Base-by-base conservation (phyloP, 92 coral and sea anemone genomes). In the Paramuricea clavata region DNA sequence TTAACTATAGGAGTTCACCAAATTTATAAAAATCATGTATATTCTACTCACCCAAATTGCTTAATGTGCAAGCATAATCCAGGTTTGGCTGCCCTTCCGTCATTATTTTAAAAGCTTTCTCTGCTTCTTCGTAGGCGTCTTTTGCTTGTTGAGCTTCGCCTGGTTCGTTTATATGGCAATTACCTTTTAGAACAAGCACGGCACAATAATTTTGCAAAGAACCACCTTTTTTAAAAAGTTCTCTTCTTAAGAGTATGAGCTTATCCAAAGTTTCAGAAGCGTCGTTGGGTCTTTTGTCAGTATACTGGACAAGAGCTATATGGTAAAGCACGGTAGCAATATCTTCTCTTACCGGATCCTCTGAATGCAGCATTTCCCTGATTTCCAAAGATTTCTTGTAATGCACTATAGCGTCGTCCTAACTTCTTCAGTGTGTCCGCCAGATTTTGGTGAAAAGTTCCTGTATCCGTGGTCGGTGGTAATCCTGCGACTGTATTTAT, bases 381-480 rank as follows among this genome's bases (percentile, higher is more conserved):
- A 75, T 75, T 75, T 75, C 81, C 39, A 75, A 43, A 26, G 81
- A 75, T 49, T 75, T 77, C 69, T 77, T 54, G 83, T 77, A 77
- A 56, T 77, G 83, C 9, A 50, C 8, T 15, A 56, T 0, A 22
- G 83, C 68, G 12, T 77, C 69, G 59, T 32, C 83, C 83, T 30
- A 77, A 33, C 47, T 25, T 77, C 32, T 54, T 77, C 28, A 50
- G 34, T 22, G 49, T 31, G 31, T 77, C 83, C 25, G 83, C 83
- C 3, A 9, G 27, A 77, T 77, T 56, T 50, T 77, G 83, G 44
- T 52, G 49, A 31, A 77, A 77, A 3, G 25, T 75, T 25, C 64
- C 81, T 11, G 81, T 75, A 47, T 44, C 81, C 9, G 25, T 27
- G n/a, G 15, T 26, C 10, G 21, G 9, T 28, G 50, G 81, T 16